Evolutionary conservation across 2,113 vertebrate genomes (phyloP).

Genomic region (Dasyprocta punctata): DNA sequence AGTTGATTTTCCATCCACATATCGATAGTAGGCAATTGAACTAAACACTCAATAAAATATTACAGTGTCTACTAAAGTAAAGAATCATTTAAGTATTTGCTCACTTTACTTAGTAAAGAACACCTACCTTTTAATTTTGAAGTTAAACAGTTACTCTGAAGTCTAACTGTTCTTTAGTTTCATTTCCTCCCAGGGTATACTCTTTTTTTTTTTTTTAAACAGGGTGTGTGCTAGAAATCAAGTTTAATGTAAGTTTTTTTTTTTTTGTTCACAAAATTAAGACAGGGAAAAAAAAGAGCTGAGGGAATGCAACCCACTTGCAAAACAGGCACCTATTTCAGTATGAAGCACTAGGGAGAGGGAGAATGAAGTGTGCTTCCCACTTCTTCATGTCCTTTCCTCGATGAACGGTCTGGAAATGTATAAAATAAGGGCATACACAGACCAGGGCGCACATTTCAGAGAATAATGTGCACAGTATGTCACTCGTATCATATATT

Average conservation of each 20-base stretch:
- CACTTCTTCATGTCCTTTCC: conserved; percentile 78
- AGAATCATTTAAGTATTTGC: neutral
- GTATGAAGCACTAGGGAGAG: conserved; percentile 71
- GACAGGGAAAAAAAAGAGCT: conserved; percentile 1
- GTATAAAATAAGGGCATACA: conserved; percentile 85
- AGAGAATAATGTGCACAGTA: conserved; percentile 81
- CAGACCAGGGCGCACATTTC: conserved; percentile 87
- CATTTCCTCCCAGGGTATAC: conserved; percentile 77
- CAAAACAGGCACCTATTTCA: conserved; percentile 86
- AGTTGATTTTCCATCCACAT: conserved; percentile 63
- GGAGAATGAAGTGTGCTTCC: conserved; percentile 74
- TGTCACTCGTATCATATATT: conserved; percentile 83
- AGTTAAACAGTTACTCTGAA: conserved; percentile 64
- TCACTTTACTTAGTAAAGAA: conserved; percentile 68
- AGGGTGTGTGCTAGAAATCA: conserved; percentile 56
- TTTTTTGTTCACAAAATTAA: conserved; percentile 55
- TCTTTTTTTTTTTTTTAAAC: neutral
- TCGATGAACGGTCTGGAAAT: conserved; percentile 84
- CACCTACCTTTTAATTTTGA: conserved; percentile 53
- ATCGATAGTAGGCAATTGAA: neutral
- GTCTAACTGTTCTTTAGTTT: conserved; percentile 65
- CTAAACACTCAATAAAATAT: neutral
- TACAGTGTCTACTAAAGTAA: neutral
- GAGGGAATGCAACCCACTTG: conserved; percentile 83
- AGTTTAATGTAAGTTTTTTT: conserved; percentile 65